Base-by-base conservation (phyloP, 2,797 vertebrate species). In the Megaceryle alcyon region DNA sequence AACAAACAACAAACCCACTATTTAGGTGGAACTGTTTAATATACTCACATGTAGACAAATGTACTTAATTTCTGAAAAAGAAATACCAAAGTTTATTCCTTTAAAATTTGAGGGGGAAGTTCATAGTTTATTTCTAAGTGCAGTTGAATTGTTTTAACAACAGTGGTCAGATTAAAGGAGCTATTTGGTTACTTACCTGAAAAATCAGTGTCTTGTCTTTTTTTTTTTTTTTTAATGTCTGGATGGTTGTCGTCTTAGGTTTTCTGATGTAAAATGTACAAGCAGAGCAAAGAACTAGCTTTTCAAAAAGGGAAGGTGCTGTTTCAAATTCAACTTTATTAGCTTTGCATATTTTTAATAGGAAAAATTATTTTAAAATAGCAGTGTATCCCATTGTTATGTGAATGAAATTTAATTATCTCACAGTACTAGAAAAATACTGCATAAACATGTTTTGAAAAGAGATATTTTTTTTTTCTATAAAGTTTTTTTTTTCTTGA, bases 331-430 rank as follows among this genome's bases (percentile, higher is more conserved):
- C n/a, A 88, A 29, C 10, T 26, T 17, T 78, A 11, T 63, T 66
- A 79, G 5, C 10, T 66, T 73, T 72, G 15, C 25, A 2, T 81
- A 18, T 82, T 64, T 87, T 20, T 81, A 63, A 43, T 49, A 61
- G 31, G 66, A 81, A 43, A 63, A 77, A 8, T 5, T 66, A 51
- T 46, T 92, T 82, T 43, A 8, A 86, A 82, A 43, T 80, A 81
- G 2, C 3, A 21, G 5, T 23, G 23, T 86, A 43, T 78, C 25
- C 14, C 23, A 6, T 48, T 0, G 0, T 79, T 53, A 28, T 43
- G 0, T 76, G 31, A 81, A 37, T 60, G 39, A 37, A 59, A 16
- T 72, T 79, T n/a, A 28, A 33, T 91, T 51, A 43, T 46, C 12
- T 79, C 28, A 21, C 14, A 15, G 14, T 56, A 71, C 23, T 10